Evolutionary conservation across 2,888 invertebrate species (phyloP).

Genomic region (Scaptomyza cyrtandrae): DNA sequence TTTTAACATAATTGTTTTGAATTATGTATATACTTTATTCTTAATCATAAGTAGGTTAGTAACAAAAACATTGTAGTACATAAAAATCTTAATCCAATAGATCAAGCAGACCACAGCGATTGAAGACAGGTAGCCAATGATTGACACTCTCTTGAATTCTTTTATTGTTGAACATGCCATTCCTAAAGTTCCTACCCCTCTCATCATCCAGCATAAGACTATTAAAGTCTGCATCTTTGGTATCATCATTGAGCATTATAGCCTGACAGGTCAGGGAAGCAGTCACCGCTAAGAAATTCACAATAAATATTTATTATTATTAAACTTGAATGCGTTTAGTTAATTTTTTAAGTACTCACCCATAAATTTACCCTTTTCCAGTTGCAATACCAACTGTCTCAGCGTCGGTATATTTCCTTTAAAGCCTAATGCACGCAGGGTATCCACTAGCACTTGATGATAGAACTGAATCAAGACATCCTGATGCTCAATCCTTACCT

Average conservation of each 20-base stretch:
- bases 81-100: constrained; percentile 1
- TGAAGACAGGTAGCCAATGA: constrained; percentile 75
- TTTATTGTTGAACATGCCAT: constrained; percentile 70
- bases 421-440: constrained; percentile 70
- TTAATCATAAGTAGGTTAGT: background rate
- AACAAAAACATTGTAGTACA: background rate
- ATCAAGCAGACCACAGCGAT: constrained; percentile 78
- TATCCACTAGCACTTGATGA: constrained; percentile 68
- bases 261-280: constrained; percentile 60
- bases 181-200: constrained; percentile 59
- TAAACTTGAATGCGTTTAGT: background rate
- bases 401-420: constrained; percentile 76
- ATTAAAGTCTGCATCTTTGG: constrained; percentile 75
- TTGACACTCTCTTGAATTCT: constrained; percentile 72
- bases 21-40: background rate
- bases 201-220: constrained; percentile 70
- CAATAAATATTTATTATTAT: background rate
- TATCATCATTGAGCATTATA: constrained; percentile 73
- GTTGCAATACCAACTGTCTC: constrained; percentile 75
- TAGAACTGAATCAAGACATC: constrained; percentile 81
- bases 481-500: constrained; percentile 71
- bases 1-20: background rate
- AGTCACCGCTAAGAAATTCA: constrained; percentile 61
- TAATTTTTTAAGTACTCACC: constrained; percentile 58
- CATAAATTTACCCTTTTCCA: constrained; percentile 74